Evolutionary conservation across 2,113 vertebrate species (phyloP).

Genomic region (Pygoscelis adeliae): DNA sequence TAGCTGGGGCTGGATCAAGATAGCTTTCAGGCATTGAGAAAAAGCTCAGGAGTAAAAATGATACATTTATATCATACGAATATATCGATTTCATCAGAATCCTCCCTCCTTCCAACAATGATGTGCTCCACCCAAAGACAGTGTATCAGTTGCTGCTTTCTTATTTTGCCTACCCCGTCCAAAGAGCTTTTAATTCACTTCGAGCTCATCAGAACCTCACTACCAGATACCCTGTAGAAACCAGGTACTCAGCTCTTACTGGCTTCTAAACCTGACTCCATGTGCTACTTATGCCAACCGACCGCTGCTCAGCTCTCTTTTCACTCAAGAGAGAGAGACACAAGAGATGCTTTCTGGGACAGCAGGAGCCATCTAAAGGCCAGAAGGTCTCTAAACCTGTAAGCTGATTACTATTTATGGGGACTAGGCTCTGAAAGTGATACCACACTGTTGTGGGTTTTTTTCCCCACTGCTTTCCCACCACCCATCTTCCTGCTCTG

Average conservation of each 20-base stretch:
- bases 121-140: not conserved
- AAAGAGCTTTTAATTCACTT: not conserved
- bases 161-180: not conserved
- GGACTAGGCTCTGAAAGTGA: constrained; percentile 21
- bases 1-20: not conserved
- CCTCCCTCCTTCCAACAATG: not conserved
- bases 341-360: not conserved
- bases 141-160: not conserved
- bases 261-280: not conserved
- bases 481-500: not conserved
- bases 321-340: not conserved
- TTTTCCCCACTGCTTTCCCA: not conserved
- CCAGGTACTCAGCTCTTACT: not conserved
- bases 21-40: not conserved
- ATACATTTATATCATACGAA: not conserved
- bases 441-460: not conserved
- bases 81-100: not conserved
- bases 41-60: not conserved
- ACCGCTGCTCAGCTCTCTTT: not conserved
- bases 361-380: constrained; percentile 20
- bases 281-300: rapidly evolving
- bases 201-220: not conserved
- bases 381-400: constrained; percentile 49
- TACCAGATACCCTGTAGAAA: not conserved
- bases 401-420: constrained; percentile 47